phyloP scores from a whole-genome alignment of 2,113 vertebrate genomes.

The Sigmodon hispidus region DNA sequence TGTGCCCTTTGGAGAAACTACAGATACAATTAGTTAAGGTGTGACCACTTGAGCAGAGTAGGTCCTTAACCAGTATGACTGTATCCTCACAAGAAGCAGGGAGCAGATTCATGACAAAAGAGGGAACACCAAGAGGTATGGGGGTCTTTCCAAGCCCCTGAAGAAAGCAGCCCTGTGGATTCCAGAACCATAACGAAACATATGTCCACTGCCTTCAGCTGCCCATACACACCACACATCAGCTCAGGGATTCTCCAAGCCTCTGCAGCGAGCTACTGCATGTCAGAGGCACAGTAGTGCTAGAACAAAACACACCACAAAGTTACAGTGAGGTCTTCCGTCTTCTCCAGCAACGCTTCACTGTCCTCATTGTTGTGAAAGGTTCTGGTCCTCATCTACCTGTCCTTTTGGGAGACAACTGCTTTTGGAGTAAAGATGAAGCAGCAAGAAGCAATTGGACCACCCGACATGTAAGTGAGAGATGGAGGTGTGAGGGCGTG shows the following conservation, averaged over 20 bases:
- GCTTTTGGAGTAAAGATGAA: background rate
- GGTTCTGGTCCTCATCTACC: background rate
- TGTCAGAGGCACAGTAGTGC: background rate
- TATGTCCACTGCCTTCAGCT: accelerated
- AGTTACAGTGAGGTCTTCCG: accelerated
- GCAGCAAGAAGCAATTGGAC: background rate
- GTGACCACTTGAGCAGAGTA: background rate
- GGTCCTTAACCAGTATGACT: too few species aligned
- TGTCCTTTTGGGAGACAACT: background rate
- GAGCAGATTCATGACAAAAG: background rate
- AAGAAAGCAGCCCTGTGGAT: background rate
- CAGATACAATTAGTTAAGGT: background rate
- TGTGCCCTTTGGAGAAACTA: too few species aligned
- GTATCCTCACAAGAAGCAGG: background rate
- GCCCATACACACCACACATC: accelerated
- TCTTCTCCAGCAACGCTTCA: background rate
- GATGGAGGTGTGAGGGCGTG: too few species aligned
- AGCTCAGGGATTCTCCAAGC: background rate
- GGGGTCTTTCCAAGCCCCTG: too few species aligned
- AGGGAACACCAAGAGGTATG: background rate
- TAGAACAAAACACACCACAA: background rate
- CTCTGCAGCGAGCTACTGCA: background rate
- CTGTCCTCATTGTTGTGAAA: background rate
- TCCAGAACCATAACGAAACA: background rate
- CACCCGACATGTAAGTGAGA: accelerated